A percentile compares a stretch with the other conserved stretches of the same genome.
Conservation (phyloP, 2,797 vertebrate genomes). For the Mastacembelus armatus region DNA sequence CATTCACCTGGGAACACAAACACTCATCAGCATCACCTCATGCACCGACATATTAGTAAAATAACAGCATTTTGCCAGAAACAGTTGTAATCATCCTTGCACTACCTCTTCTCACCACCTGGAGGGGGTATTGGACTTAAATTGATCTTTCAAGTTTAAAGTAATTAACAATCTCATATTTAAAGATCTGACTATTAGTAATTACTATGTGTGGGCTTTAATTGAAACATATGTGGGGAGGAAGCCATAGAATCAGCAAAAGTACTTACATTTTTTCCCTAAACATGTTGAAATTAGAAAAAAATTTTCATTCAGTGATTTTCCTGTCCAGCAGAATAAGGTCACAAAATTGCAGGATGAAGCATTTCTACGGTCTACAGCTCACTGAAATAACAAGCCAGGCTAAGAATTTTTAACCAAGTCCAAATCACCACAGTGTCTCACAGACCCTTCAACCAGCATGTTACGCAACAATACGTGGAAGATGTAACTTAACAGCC, state of each 20-base stretch:
- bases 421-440: constrained; percentile 1
- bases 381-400: neutral
- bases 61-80: neutral
- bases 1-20: constrained; percentile 75
- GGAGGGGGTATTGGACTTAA: constrained; percentile 47
- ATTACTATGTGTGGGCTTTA: too few species aligned
- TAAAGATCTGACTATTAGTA: too few species aligned
- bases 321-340: neutral
- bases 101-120: constrained; percentile 47
- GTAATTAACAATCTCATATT: too few species aligned
- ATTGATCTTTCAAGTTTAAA: neutral
- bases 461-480: constrained; percentile 55
- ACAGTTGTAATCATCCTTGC: constrained; percentile 10
- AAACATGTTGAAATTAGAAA: neutral
- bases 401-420: too few species aligned
- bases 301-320: neutral
- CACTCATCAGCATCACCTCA: constrained; percentile 5
- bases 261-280: neutral
- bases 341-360: neutral
- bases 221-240: too few species aligned
- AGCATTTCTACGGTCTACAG: neutral
- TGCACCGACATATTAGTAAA: too few species aligned
- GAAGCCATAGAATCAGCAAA: neutral
- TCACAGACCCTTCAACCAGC: constrained; percentile 8
- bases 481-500: constrained; percentile 35